phyloP scores from a whole-genome alignment of 2,888 invertebrate genomes.

The Orgyia antiqua region DNA sequence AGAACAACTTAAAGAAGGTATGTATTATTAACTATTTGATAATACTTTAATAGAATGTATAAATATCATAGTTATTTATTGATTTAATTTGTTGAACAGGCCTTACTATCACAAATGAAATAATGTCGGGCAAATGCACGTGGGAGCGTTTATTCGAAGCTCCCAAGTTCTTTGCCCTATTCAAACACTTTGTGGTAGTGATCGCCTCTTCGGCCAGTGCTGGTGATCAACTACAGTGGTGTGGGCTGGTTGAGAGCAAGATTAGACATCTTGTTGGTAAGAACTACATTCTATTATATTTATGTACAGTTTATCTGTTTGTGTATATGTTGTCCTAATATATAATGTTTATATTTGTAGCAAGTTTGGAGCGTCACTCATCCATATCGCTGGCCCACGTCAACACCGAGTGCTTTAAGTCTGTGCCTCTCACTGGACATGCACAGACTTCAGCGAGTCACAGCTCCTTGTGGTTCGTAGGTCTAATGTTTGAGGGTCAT shows the following conservation, averaged over 20 bases:
- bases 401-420: too few relatives aligned
- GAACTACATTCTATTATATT: too few relatives aligned
- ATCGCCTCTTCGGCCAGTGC: conserved; percentile 87
- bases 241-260: conserved; percentile 97
- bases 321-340: too few relatives aligned
- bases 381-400: too few relatives aligned
- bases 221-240: conserved; percentile 97
- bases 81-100: conserved; percentile 48
- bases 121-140: conserved; percentile 88
- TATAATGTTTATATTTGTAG: too few relatives aligned
- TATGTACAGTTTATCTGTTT: too few relatives aligned
- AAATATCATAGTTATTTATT: too few relatives aligned
- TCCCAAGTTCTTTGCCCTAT: conserved; percentile 88
- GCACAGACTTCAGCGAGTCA: too few relatives aligned
- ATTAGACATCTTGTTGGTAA: conserved; percentile 94
- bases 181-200: conserved; percentile 97
- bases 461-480: conserved; percentile 98
- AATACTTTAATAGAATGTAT: too few relatives aligned
- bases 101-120: conserved; percentile 87
- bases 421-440: too few relatives aligned
- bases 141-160: conserved; percentile 97
- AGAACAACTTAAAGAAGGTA: conserved; percentile 91
- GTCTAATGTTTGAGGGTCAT: conserved; percentile 93
- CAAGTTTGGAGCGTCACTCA: too few relatives aligned
- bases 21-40: too few relatives aligned